Base-by-base conservation (phyloP, 2,113 vertebrate genomes). In the Glaucidium brasilianum region DNA sequence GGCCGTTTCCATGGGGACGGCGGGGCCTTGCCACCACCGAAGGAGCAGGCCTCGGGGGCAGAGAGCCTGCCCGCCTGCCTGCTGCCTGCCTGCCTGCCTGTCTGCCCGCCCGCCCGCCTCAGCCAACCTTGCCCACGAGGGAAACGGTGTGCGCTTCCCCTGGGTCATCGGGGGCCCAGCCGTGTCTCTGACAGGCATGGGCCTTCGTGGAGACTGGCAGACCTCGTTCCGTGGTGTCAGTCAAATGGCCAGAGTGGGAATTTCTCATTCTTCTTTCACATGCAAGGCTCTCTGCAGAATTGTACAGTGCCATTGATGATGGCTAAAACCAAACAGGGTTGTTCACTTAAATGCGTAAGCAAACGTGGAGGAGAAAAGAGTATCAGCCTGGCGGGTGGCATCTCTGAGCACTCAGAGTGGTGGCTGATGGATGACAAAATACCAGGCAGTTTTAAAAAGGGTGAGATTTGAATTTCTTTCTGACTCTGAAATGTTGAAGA, bases 11-110 rank as follows among this genome's bases (percentile, higher is more conserved):
- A 17, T 55, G 63, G 69, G 6, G 18, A 37, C 9, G 30, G 59
- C 4, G 15, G 21, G 17, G 21, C 3, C 5, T 32, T 27, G 34
- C 10, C 1, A 1, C 43, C 16, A 7, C 15, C 4, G 22, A 2
- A 41, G 43, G 21, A 5, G 41, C 7, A 2, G 47, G 34, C 12
- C 13, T 3, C 11, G 19, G 4, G 10, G 19, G 32, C 5, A 14
- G 15, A 13, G 41, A 43, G 41, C 41, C 41, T 43, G 3, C 41
- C 41, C 7, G 11, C 15, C 45, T 45, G 19, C 9, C 45, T 47
- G 19, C 19, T 19, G 2, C 9, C 19, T 47, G 17, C 9, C 45
- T 45, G 17, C 8, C 45, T 47, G 19, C 10, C 45, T 47, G 4
- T 9, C 45, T 47, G 45, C 9, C 45, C 19, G 45, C 47, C 7